phyloP scores from a whole-genome alignment of 2,888 invertebrate species.

The Drosophila tripunctata region DNA sequence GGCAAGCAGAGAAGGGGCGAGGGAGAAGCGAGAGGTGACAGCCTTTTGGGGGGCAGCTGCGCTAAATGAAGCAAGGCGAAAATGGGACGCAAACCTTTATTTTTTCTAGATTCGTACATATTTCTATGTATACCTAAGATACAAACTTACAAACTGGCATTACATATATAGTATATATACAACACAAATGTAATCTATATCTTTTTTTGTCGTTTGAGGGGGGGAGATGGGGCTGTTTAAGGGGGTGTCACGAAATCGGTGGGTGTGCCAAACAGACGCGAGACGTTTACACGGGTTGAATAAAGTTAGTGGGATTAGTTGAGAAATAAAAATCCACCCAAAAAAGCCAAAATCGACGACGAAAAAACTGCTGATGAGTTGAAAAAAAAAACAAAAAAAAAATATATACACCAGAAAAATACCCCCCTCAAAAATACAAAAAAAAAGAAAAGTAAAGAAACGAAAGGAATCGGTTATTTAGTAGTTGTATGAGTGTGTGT shows the following conservation, averaged over 20 bases:
- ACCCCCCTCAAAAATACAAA: slow-evolving; percentile 18
- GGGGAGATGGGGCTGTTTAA: slow-evolving; percentile 1
- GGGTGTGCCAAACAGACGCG: slow-evolving; percentile 62
- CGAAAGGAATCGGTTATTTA: slow-evolving; percentile 55
- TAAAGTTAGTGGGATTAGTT: slow-evolving; percentile 71
- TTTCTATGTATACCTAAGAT: slow-evolving; percentile 16
- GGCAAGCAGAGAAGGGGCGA: not conserved
- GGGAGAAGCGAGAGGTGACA: not conserved
- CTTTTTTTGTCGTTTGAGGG: slow-evolving; percentile 32
- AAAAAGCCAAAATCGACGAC: slow-evolving; percentile 43
- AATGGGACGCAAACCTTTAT: slow-evolving; percentile 56
- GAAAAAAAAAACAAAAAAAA: slow-evolving; percentile 54
- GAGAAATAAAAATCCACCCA: slow-evolving; percentile 73
- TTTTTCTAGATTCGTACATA: not conserved
- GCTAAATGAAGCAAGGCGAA: slow-evolving; percentile 59
- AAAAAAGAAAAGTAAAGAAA: slow-evolving; percentile 20
- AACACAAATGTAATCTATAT: slow-evolving; percentile 75
- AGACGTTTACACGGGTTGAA: slow-evolving; percentile 10
- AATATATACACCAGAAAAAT: slow-evolving; percentile 43
- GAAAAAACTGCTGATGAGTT: slow-evolving; percentile 73
- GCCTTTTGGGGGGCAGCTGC: slow-evolving; percentile 27
- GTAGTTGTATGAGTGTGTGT: slow-evolving; percentile 40
- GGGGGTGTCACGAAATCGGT: slow-evolving; percentile 69
- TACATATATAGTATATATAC: slow-evolving; percentile 37
- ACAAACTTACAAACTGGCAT: too few species aligned